phyloP scores from a whole-genome alignment of 2,113 vertebrate species.

The Dascyllus trimaculatus region DNA sequence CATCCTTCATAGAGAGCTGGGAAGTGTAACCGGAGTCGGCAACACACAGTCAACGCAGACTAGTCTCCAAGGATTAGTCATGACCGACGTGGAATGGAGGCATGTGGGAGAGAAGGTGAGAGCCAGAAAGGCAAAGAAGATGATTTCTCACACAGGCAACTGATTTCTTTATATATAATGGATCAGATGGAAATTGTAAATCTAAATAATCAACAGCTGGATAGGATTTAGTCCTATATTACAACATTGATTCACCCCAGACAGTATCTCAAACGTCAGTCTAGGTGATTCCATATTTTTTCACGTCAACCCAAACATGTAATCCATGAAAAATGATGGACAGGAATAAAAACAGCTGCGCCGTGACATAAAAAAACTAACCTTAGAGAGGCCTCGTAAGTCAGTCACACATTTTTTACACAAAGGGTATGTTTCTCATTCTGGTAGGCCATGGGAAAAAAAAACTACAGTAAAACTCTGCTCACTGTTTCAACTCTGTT shows the following conservation, averaged over 20 bases:
- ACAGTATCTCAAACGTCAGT: neutral
- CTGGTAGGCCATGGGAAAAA: slow-evolving; percentile 41
- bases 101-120: slow-evolving; percentile 3
- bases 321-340: slow-evolving; percentile 34
- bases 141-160: neutral
- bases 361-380: slow-evolving; percentile 31
- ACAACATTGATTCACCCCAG: neutral
- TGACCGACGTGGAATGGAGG: slow-evolving; percentile 44
- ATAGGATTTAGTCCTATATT: neutral
- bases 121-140: neutral
- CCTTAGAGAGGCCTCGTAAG: slow-evolving; percentile 5
- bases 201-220: slow-evolving; percentile 9
- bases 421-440: slow-evolving; percentile 24
- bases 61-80: slow-evolving; percentile 48
- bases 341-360: slow-evolving; percentile 39
- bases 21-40: slow-evolving; percentile 53
- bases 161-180: neutral
- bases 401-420: slow-evolving; percentile 12
- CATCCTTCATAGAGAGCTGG: slow-evolving; percentile 36
- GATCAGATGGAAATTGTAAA: neutral
- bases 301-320: slow-evolving; percentile 25
- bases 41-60: slow-evolving; percentile 48
- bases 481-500: neutral
- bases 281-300: neutral
- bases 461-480: neutral